Evolutionary conservation across 2,888 invertebrate genomes (phyloP), one percentile per base, ranked within the genome.

Genomic region (Agonopterix alstromeriana): DNA sequence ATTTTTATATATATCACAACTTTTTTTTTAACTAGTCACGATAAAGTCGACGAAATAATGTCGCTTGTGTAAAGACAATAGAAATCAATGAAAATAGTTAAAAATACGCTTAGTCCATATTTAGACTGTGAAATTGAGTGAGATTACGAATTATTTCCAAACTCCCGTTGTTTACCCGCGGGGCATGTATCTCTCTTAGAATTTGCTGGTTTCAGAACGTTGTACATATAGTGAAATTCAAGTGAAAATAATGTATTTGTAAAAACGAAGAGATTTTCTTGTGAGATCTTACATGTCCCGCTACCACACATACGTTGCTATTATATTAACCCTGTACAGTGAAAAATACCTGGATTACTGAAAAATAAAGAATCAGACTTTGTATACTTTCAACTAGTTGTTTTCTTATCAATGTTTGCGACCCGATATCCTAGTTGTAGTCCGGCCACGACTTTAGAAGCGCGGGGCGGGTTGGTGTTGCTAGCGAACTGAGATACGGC

Each of bases 351-450:
- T 65, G 73, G 65, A 63, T 70, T 71, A 70, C 70, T 74, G 69
- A 70, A 69, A 80, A 75, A 77, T 83, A 84, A 81, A 65, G 27
- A 81, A 84, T 82, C 81, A 76, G 75, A 80, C 71, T 83, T 86
- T 85, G 75, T 79, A 78, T 77, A 77, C 73, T 76, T 78, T 70
- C 66, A 57, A 70, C 63, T 14, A 70, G 70, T 73, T 50, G 56
- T 63, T 10, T 43, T 42, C 44, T 36, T 35, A 10, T 42, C n/a
- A 38, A 38, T 5, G 38, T 5, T 27, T 27, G 27, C 27, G 27
- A 27, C 27, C 27, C 27, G 27, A 27, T 5, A 27, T 5, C 27
- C 5, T 17, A 17, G n/a, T n/a, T n/a, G n/a, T n/a, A n/a, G n/a
- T n/a, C n/a, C 17, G 17, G 17, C 17, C 17, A 3, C 17, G 17